Evolutionary conservation across 1,140 invertebrate species (phyloP).

Genomic region (Drosophila takahashii): DNA sequence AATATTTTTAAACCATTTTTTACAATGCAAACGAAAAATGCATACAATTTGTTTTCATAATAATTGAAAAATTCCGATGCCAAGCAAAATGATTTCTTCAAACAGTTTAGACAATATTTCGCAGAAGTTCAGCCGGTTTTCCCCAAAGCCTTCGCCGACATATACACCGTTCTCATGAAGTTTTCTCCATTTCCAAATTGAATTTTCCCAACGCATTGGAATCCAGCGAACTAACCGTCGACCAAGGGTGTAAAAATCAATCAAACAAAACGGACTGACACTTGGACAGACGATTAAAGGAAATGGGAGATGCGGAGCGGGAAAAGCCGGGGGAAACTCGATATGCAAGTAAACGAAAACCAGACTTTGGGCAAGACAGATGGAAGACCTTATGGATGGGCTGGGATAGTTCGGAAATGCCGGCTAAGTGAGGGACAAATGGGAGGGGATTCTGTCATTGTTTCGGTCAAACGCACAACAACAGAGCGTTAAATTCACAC

Average conservation of each 20-base stretch:
- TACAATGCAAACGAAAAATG: no score
- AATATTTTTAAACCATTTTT: no score
- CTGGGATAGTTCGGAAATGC: constrained; percentile 8
- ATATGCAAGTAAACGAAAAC: constrained; percentile 29
- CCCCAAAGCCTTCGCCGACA: neutral
- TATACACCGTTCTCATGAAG: neutral
- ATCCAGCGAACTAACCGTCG: constrained; percentile 20
- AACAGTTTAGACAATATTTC: neutral
- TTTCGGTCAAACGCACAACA: constrained; percentile 72
- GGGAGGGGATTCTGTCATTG: constrained; percentile 55
- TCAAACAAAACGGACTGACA: constrained; percentile 49
- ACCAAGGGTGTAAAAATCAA: constrained; percentile 46
- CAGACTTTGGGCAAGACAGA: constrained; percentile 28
- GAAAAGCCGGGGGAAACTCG: constrained; percentile 17
- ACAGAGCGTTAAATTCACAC: constrained; percentile 66
- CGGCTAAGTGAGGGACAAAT: constrained; percentile 19
- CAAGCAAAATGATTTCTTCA: no score
- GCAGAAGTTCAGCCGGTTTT: neutral
- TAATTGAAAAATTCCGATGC: no score
- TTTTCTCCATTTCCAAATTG: constrained; percentile 34
- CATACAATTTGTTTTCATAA: no score
- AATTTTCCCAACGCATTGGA: constrained; percentile 22
- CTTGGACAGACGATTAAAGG: constrained; percentile 47
- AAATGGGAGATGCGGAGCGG: constrained; percentile 25
- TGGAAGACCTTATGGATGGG: constrained; percentile 20